These are phyloP conservation scores for Eristalis intricaria DNA, from an alignment of 2,888 invertebrate species.

Conservation along the genomic window DNA sequence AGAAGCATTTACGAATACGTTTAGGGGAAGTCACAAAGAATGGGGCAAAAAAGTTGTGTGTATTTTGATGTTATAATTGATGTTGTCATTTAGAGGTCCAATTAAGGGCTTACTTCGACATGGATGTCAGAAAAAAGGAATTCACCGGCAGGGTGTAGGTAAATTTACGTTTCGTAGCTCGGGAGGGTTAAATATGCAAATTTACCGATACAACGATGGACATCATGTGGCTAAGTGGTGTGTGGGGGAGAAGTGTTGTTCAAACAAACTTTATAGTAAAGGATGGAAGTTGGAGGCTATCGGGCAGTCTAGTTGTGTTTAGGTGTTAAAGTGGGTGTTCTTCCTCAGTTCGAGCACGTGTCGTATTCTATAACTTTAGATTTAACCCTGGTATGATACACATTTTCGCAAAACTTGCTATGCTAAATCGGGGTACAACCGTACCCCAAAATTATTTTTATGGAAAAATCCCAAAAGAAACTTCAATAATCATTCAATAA, in stretches of 20 bases:
- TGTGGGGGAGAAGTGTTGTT: neutral
- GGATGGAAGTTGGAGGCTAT: too few relatives aligned
- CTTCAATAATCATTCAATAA: too few relatives aligned
- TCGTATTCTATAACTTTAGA: too few relatives aligned
- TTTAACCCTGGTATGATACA: too few relatives aligned
- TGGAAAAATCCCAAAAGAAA: too few relatives aligned
- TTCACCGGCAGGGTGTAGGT: neutral
- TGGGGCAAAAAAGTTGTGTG: conserved; percentile 4
- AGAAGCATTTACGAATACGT: conserved; percentile 35
- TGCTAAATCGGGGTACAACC: too few relatives aligned
- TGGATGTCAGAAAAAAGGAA: conserved; percentile 19
- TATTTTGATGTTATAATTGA: conserved; percentile 59
- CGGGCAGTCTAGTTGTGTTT: too few relatives aligned
- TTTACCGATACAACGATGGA: conserved; percentile 15
- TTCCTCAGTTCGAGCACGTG: too few relatives aligned
- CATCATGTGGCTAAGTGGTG: neutral
- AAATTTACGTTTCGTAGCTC: neutral
- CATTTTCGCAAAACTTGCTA: too few relatives aligned
- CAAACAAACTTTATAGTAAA: neutral
- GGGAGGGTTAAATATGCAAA: conserved; percentile 25
- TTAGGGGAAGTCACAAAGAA: conserved; percentile 23
- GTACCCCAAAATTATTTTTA: too few relatives aligned
- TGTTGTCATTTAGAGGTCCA: conserved; percentile 60
- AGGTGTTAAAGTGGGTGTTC: too few relatives aligned
- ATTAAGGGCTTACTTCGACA: conserved; percentile 51